These are phyloP conservation scores for Takifugu bimaculatus DNA, from an alignment of 2,113 vertebrate genomes.

Conservation along the genomic window DNA sequence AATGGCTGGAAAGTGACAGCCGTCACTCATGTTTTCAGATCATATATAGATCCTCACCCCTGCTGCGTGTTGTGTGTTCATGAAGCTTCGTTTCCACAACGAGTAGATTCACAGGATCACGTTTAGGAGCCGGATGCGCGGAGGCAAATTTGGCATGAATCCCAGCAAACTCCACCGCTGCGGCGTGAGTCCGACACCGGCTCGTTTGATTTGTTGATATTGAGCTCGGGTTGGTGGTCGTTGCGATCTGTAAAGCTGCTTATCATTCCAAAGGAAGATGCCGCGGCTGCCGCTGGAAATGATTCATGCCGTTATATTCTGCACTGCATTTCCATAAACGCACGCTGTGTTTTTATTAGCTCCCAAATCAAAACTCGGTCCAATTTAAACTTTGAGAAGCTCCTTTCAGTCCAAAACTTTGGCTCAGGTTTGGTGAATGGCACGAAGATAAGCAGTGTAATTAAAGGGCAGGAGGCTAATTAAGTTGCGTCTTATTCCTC, in stretches of 20 bases:
- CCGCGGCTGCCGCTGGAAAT: not conserved
- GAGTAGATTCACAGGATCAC: too few species aligned
- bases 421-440: too few species aligned
- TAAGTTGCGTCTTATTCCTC: not conserved
- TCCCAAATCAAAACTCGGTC: not conserved
- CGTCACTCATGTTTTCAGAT: too few species aligned
- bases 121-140: too few species aligned
- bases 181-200: not conserved
- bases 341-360: conserved; percentile 1
- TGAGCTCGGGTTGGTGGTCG: not conserved
- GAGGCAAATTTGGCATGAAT: too few species aligned
- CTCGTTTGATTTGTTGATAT: not conserved
- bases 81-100: too few species aligned
- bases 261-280: not conserved
- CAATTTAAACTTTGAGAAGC: not conserved
- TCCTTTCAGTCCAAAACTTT: too few species aligned
- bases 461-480: not conserved
- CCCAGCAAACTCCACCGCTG: too few species aligned
- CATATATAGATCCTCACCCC: too few species aligned
- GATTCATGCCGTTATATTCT: not conserved
- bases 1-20: too few species aligned
- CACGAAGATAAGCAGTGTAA: not conserved
- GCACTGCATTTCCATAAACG: not conserved
- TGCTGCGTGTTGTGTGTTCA: too few species aligned
- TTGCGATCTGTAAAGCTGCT: not conserved